Evolutionary conservation across 1,140 invertebrate species (phyloP).

Genomic region (Zaprionus taronus): DNA sequence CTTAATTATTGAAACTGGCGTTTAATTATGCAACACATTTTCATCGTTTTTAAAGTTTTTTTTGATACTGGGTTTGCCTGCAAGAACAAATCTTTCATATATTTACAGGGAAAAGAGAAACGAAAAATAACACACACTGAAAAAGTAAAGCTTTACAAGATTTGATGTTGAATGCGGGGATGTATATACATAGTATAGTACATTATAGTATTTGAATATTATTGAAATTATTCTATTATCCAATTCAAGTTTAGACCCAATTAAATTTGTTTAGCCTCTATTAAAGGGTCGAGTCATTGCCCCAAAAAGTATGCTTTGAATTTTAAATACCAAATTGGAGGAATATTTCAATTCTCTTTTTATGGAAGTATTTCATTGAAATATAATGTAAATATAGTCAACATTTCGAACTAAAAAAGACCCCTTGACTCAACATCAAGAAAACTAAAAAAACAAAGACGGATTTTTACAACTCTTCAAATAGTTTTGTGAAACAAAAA

Average conservation of each 20-base stretch:
- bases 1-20: constrained; percentile 42
- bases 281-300: neutral
- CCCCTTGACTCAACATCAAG: constrained; percentile 24
- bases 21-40: constrained; percentile 48
- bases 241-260: neutral
- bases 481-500: neutral
- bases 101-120: constrained; percentile 60
- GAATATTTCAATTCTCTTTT: neutral
- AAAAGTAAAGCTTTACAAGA: constrained; percentile 27
- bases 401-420: no score
- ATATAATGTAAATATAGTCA: neutral
- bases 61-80: constrained; percentile 43
- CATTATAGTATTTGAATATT: constrained; percentile 2
- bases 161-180: constrained; percentile 24
- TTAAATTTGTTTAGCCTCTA: neutral
- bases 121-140: constrained; percentile 2
- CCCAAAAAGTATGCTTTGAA: neutral
- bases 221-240: constrained; percentile 2
- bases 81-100: constrained; percentile 57
- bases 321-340: neutral
- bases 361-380: neutral
- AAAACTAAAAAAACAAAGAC: neutral
- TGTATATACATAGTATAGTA: neutral
- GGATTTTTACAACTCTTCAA: constrained; percentile 4
- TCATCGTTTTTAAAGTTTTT: constrained; percentile 20